phyloP scores from a whole-genome alignment of 23 tunicate genomes.

The Botrylloides violaceus region DNA sequence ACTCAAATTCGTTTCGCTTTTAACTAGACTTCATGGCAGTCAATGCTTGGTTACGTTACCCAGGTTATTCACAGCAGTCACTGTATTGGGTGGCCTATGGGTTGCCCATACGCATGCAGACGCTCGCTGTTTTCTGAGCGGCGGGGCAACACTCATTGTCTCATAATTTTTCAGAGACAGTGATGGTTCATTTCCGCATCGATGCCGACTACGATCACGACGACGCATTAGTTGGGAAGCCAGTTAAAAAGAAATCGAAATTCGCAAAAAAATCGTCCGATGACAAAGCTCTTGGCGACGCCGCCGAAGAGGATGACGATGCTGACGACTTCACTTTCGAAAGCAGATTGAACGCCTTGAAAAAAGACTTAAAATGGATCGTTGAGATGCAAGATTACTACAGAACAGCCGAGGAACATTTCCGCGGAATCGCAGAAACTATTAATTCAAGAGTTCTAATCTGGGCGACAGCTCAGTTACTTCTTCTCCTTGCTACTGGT shows the following conservation, averaged over 20 bases:
- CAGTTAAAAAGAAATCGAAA: no score
- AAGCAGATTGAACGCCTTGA: background rate
- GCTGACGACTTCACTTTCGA: background rate
- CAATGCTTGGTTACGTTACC: no score
- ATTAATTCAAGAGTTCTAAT: constrained; percentile 3
- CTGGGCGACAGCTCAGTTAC: constrained; percentile 11
- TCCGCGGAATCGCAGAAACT: constrained; percentile 13
- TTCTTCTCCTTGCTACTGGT: constrained; percentile 14
- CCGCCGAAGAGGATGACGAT: no score
- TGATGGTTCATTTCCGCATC: background rate
- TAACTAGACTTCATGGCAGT: no score
- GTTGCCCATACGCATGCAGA: no score
- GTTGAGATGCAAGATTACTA: background rate
- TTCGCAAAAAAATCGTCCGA: no score
- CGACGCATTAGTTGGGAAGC: no score
- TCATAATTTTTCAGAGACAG: background rate
- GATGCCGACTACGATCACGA: background rate
- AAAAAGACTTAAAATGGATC: background rate
- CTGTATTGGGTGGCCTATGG: no score
- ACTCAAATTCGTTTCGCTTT: no score
- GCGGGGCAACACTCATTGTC: background rate
- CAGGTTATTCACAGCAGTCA: no score
- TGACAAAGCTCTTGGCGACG: no score
- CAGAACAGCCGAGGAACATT: background rate
- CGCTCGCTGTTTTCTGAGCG: no score